Evolutionary conservation across 1,140 invertebrate species (phyloP).

Genomic region (Dolichoris vasculosae): DNA sequence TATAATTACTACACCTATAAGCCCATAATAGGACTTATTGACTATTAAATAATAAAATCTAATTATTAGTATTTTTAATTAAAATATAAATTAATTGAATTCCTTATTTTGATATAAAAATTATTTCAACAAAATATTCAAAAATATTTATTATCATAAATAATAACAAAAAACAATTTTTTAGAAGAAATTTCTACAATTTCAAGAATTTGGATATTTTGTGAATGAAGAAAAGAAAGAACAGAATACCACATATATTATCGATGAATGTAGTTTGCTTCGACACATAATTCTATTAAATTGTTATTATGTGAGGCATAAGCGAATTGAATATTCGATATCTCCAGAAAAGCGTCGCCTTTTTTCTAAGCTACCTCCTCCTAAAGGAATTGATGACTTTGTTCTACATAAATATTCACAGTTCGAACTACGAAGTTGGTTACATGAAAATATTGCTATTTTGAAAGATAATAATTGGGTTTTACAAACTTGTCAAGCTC

Average conservation of each 20-base stretch:
- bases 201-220: slow-evolving; percentile 59
- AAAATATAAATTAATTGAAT: background rate
- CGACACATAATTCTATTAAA: slow-evolving; percentile 66
- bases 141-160: background rate
- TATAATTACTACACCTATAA: no score
- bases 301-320: slow-evolving; percentile 63
- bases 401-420: slow-evolving; percentile 12
- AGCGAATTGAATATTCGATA: slow-evolving; percentile 49
- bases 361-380: slow-evolving; percentile 65
- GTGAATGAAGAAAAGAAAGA: slow-evolving; percentile 27
- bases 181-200: slow-evolving; percentile 65
- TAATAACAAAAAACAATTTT: slow-evolving; percentile 33
- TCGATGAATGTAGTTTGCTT: slow-evolving; percentile 66
- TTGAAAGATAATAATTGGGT: slow-evolving; percentile 68
- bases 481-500: slow-evolving; percentile 63
- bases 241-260: slow-evolving; percentile 55
- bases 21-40: no score
- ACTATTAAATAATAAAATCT: no score
- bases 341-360: slow-evolving; percentile 61
- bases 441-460: slow-evolving; percentile 63
- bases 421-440: slow-evolving; percentile 48
- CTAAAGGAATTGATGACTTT: slow-evolving; percentile 41
- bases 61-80: no score
- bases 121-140: slow-evolving; percentile 27
- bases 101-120: slow-evolving; percentile 14